phyloP scores from a whole-genome alignment of 2,888 invertebrate genomes.

The Isoperla grammatica region DNA sequence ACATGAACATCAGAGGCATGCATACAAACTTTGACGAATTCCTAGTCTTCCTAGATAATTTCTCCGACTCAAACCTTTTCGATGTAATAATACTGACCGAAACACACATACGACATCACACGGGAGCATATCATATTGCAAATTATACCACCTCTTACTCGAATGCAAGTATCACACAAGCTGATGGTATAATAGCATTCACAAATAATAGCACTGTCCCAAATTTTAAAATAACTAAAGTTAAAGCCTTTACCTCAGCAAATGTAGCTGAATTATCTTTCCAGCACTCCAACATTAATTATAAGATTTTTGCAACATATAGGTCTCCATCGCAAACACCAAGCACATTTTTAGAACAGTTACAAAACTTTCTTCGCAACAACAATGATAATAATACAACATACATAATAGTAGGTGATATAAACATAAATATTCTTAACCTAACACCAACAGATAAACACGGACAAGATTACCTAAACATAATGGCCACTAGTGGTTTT shows the following conservation, averaged over 20 bases:
- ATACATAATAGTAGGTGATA: too few species aligned
- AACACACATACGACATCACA: neutral
- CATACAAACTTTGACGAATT: neutral
- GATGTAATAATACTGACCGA: neutral
- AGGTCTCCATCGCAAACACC: too few species aligned
- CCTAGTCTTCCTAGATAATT: neutral
- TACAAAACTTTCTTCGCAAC: too few species aligned
- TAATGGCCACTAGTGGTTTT: neutral
- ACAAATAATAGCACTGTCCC: too few species aligned
- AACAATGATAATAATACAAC: too few species aligned
- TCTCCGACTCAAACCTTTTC: neutral
- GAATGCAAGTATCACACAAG: neutral
- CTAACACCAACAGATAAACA: neutral
- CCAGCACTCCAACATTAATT: too few species aligned
- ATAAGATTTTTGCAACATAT: too few species aligned
- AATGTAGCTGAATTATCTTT: neutral
- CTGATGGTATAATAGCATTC: neutral
- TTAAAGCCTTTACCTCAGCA: neutral
- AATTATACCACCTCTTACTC: neutral
- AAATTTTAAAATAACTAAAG: too few species aligned
- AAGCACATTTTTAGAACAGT: too few species aligned
- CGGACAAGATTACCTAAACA: neutral
- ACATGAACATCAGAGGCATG: conserved; percentile 1
- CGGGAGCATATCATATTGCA: neutral
- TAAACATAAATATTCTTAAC: neutral